Evolutionary conservation across 1,140 invertebrate genomes (phyloP).

Genomic region (Drosophila jambulina): DNA sequence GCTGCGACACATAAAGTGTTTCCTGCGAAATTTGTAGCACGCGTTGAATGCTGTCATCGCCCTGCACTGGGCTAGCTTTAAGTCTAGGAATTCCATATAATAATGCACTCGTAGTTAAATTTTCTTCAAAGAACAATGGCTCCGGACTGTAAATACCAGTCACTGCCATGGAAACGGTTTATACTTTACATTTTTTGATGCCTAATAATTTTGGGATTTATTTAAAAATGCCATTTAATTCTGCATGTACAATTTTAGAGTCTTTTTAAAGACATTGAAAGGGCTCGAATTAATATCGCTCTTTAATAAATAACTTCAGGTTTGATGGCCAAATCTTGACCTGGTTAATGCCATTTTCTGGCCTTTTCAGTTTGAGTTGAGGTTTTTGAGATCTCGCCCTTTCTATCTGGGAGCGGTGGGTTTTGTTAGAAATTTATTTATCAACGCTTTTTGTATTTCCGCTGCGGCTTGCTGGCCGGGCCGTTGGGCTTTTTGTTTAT

Average conservation of each 20-base stretch:
- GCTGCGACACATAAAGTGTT: constrained; percentile 50
- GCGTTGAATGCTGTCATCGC: constrained; percentile 46
- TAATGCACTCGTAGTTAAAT: neutral
- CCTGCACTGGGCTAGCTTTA: constrained; percentile 1
- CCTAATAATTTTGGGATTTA: neutral
- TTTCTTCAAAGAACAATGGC: no score
- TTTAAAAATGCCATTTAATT: no score
- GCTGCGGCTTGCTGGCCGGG: constrained; percentile 51
- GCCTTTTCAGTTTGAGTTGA: constrained; percentile 28
- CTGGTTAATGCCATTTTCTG: constrained; percentile 1
- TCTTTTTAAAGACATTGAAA: neutral
- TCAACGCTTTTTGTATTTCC: constrained; percentile 80
- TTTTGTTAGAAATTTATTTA: constrained; percentile 75
- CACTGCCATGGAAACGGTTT: neutral
- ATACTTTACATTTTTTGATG: neutral
- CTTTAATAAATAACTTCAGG: neutral
- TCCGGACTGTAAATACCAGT: neutral
- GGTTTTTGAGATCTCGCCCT: constrained; percentile 9
- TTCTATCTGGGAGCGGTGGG: constrained; percentile 6
- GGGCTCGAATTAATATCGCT: neutral
- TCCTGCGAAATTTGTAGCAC: constrained; percentile 49
- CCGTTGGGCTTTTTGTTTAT: constrained; percentile 78
- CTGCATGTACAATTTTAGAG: neutral
- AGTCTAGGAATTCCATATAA: neutral
- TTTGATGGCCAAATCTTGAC: neutral